Evolutionary conservation across 2,888 invertebrate species (phyloP), one percentile per base, ranked within the genome.

Genomic region (Prosopocoilus inquinatus): DNA sequence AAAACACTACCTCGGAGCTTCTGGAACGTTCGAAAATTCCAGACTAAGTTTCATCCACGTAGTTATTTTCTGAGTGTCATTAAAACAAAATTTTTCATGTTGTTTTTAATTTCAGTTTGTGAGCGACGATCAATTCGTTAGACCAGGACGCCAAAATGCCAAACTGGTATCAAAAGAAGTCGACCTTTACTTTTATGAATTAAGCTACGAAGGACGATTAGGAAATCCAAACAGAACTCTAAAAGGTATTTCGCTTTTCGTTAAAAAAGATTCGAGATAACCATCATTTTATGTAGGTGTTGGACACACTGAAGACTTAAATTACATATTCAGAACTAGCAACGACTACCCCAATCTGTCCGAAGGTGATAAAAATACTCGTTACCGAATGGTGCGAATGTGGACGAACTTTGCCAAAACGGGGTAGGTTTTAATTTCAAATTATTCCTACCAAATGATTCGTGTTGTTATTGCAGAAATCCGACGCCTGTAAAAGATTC

Each of bases 341-440:
- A 71, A 50, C 2, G 11, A 16, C 11, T 34, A 47, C 15, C 13
- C 5, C n/a, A 11, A 12, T 28, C 7, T 28, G 20, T 28, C 20
- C 20, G 20, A 28, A 2, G 15, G 11, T 15, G 75, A 82, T 58
- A 73, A 70, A 67, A 62, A 60, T 16, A 75, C 80, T 52, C 78
- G 80, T 32, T 57, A 41, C 28, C 53, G 20, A 41, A 56, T 39
- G 51, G 44, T 61, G 1, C 58, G 53, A 16, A 32, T 67, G 33
- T 65, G 65, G 65, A 58, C 61, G 7, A 65, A 65, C 50, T 67
- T 67, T 53, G 65, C 64, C 9, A 64, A 61, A 58, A 57, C 13
- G 43, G 58, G 63, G 67, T 65, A 59, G 11, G 38, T 48, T 44
- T 1, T 12, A 8, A 20, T 47, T 33, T 28, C 20, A 28, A 1